These are phyloP conservation scores for Zaprionus ghesquierei DNA, from an alignment of 1,140 invertebrate species.

Conservation along the genomic window DNA sequence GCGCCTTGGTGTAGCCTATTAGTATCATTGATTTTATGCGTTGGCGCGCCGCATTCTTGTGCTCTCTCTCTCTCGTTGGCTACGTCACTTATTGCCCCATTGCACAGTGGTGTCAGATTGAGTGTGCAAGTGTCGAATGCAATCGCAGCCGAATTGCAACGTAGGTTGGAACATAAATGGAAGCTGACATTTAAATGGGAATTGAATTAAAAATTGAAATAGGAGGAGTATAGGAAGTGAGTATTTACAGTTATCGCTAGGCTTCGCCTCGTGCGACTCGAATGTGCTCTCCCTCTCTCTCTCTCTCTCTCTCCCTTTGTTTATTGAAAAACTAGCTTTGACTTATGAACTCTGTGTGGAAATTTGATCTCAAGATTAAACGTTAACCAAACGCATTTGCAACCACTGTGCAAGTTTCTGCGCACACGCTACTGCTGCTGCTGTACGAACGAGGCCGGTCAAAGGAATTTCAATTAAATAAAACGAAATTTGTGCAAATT, in stretches of 20 bases:
- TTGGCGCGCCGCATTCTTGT: conserved; percentile 15
- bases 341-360: not conserved
- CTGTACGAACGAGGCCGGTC: conserved; percentile 13
- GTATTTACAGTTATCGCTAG: not conserved
- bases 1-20: not conserved
- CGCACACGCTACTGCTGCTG: conserved; percentile 9
- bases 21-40: conserved; percentile 26
- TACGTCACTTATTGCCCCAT: conserved; percentile 10
- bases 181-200: not conserved
- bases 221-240: not conserved
- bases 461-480: conserved; percentile 70
- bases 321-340: not conserved
- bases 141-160: not conserved
- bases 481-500: conserved; percentile 61
- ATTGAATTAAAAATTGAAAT: not conserved
- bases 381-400: not conserved
- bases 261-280: not conserved
- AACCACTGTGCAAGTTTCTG: conserved; percentile 29
- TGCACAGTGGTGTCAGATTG: conserved; percentile 22
- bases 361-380: conserved; percentile 6
- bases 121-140: conserved; percentile 6
- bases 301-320: not conserved
- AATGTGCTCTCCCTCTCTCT: no score
- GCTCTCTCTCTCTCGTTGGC: not conserved
- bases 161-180: not conserved